phyloP scores from a whole-genome alignment of 2,113 vertebrate genomes.

The Psilopogon haemacephalus region DNA sequence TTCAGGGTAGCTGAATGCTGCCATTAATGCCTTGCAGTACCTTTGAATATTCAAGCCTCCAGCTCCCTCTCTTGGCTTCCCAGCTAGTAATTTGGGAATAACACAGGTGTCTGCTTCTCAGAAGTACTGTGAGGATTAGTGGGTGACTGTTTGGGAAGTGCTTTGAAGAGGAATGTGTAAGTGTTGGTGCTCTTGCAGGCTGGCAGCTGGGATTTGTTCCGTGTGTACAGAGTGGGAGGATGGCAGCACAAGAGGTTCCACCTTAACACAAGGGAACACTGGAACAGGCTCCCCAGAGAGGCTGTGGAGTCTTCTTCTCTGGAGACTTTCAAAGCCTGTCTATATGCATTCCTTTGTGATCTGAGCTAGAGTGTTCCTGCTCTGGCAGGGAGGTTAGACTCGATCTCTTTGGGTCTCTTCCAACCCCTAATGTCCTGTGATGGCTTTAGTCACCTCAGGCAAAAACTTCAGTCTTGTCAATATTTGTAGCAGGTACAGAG shows the following conservation, averaged over 20 bases:
- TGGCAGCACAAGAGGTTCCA: too few relatives aligned
- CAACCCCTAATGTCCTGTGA: too few relatives aligned
- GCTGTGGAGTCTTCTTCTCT: too few relatives aligned
- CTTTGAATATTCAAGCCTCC: constrained; percentile 13
- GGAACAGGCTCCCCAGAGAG: too few relatives aligned
- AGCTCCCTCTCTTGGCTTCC: not conserved
- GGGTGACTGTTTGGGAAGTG: not conserved
- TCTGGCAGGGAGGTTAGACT: too few relatives aligned
- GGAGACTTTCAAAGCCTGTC: too few relatives aligned
- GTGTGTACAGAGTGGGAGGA: too few relatives aligned
- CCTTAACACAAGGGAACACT: too few relatives aligned
- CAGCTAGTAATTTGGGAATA: not conserved
- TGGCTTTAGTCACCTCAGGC: not conserved
- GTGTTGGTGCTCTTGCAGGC: not conserved
- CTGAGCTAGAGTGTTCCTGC: too few relatives aligned
- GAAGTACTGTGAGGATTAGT: constrained; percentile 1
- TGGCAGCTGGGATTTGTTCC: too few relatives aligned
- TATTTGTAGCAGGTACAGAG: not conserved
- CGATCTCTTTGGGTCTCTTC: too few relatives aligned
- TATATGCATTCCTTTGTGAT: too few relatives aligned
- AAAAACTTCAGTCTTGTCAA: not conserved
- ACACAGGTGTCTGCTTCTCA: constrained; percentile 8
- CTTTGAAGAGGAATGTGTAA: not conserved
- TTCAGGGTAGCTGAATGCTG: not conserved
- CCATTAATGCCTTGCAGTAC: rapidly evolving